phyloP scores from a whole-genome alignment of 2,888 invertebrate species.

The Andricus quercusramuli region DNA sequence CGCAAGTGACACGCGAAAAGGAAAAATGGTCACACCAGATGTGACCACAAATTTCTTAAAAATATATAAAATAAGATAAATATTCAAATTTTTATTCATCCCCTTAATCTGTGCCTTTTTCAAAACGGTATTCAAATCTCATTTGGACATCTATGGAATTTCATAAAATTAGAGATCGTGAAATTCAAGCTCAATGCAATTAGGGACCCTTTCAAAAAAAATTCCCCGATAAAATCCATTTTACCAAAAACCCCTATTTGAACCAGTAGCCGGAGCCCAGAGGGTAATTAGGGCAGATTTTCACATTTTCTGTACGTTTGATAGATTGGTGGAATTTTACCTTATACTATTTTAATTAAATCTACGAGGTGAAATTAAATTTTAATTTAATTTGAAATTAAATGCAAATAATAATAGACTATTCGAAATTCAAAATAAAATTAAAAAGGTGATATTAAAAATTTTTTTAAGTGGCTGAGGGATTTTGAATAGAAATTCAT shows the following conservation, averaged over 20 bases:
- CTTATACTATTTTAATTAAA: not conserved
- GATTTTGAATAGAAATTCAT: not conserved
- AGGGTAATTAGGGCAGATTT: not conserved
- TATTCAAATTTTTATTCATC: too few relatives aligned
- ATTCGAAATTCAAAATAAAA: not conserved
- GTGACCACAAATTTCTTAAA: not conserved
- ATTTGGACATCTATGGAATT: too few relatives aligned
- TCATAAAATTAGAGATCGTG: too few relatives aligned
- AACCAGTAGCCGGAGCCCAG: not conserved
- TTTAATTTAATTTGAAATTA: not conserved
- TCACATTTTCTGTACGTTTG: not conserved
- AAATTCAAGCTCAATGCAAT: not conserved
- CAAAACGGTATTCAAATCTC: too few relatives aligned
- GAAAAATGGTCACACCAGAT: conserved; percentile 23
- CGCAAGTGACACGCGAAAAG: conserved; percentile 3
- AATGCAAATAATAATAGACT: too few relatives aligned
- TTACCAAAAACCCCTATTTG: not conserved
- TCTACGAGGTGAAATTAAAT: not conserved
- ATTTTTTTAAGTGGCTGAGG: not conserved
- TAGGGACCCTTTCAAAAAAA: not conserved
- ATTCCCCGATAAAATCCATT: not conserved
- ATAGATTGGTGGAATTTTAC: not conserved
- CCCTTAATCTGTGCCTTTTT: too few relatives aligned
- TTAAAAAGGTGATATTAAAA: not conserved
- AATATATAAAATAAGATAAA: too few relatives aligned